Evolutionary conservation across 1,140 invertebrate genomes (phyloP).

Genomic region (Drosophila pseudoananassae): DNA sequence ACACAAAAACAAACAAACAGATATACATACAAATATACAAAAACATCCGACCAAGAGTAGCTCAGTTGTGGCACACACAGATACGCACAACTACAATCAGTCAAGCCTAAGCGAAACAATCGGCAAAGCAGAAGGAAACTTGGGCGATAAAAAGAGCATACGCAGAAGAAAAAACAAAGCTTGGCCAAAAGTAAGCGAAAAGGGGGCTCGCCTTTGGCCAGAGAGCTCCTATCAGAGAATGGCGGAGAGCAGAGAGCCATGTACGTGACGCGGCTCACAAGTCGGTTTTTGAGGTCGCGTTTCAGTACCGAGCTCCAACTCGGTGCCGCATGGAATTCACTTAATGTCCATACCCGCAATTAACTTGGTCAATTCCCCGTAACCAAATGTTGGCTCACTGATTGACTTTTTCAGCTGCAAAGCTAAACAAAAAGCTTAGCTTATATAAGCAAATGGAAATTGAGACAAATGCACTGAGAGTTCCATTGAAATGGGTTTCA

Average conservation of each 20-base stretch:
- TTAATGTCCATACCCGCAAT: conserved; percentile 35
- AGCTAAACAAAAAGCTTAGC: conserved; percentile 30
- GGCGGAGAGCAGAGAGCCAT: conserved; percentile 3
- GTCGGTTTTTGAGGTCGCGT: conserved; percentile 42
- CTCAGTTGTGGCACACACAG: conserved; percentile 12
- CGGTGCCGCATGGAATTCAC: conserved; percentile 12
- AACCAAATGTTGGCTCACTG: conserved; percentile 25
- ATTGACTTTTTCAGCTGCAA: conserved; percentile 35
- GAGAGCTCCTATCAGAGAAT: conserved; percentile 13
- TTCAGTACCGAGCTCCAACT: conserved; percentile 7
- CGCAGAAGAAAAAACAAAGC: conserved; percentile 27
- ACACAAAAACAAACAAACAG: background rate
- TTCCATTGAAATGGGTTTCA: conserved; percentile 8
- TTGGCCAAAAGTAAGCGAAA: conserved; percentile 30
- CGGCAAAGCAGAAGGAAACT: conserved; percentile 22
- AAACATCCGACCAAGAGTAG: conserved; percentile 24
- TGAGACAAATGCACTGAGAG: conserved; percentile 4
- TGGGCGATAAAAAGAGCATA: conserved; percentile 27
- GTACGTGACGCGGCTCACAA: conserved; percentile 44
- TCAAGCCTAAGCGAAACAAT: conserved; percentile 8
- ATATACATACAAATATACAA: background rate
- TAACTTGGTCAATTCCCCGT: conserved; percentile 39
- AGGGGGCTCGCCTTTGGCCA: conserved; percentile 58
- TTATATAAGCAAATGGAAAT: conserved; percentile 35
- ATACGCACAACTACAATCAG: conserved; percentile 6